These are phyloP conservation scores for Bombus soroeensis DNA, from an alignment of 1,140 invertebrate genomes.

Conservation along the genomic window DNA sequence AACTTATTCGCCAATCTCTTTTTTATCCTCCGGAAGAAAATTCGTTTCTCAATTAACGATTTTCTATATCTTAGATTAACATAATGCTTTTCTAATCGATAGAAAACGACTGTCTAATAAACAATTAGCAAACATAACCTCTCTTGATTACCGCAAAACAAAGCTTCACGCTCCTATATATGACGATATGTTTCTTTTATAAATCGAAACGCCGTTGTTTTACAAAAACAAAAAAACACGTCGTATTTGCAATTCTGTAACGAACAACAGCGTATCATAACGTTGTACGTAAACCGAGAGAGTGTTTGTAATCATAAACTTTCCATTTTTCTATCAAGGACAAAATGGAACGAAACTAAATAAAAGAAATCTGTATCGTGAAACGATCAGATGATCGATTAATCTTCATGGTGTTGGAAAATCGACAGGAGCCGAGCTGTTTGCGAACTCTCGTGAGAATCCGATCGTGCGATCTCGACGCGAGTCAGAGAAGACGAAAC, in stretches of 20 bases:
- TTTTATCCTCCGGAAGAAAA: no score
- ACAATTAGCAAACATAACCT: background rate
- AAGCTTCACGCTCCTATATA: background rate
- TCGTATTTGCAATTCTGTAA: no score
- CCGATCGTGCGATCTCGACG: slow-evolving; percentile 34
- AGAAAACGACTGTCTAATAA: background rate
- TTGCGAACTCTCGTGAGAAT: slow-evolving; percentile 17
- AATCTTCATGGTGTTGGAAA: slow-evolving; percentile 5
- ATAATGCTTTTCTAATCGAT: background rate
- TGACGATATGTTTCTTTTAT: background rate
- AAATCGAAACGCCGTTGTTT: background rate
- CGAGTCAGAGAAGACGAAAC: slow-evolving; percentile 25
- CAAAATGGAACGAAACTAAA: background rate
- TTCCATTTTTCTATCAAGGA: background rate
- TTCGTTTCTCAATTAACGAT: background rate
- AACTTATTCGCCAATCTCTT: no score
- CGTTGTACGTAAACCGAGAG: background rate
- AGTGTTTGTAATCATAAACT: background rate
- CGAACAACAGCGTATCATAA: no score
- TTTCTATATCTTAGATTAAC: background rate
- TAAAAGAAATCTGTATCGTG: background rate
- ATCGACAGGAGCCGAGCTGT: background rate
- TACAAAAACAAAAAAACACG: no score
- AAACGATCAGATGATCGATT: background rate
- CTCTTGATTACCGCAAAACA: background rate